Base-by-base conservation (phyloP, 2,113 vertebrate genomes). In the Sus scrofa region DNA sequence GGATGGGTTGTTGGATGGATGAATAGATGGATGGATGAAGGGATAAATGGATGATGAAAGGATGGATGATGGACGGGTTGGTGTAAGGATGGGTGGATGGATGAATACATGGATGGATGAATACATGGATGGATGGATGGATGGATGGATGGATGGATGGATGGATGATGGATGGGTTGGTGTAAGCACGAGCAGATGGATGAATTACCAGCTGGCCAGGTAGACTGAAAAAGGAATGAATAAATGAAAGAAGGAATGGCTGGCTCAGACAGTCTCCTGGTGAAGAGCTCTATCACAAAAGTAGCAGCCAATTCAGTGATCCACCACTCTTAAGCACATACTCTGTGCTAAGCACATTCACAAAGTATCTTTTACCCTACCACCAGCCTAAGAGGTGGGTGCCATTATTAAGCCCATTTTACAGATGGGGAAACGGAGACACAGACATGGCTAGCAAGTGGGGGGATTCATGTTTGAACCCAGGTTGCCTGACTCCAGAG, bases 271-370 rank as follows among this genome's bases (percentile, higher is more conserved):
- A 15, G 22, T 34, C 2, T 2, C 6, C 0, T 14, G 32, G 60
- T 54, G 50, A 89, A 12, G 24, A 68, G 3, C 70, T 52, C n/a
- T 34, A 24, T 62, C 60, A 3, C 32, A 20, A 27, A 32, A 34
- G 89, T 32, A 37, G 13, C 19, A 50, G 81, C 63, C 19, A 13
- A 0, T 14, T 8, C 5, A 4, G 5, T 27, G 67, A 14, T 7
- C 73, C 26, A 10, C 11, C 50, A 2, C 56, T 5, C 3, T 0
- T 0, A 73, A 34, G 22, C 30, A 6, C 19, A 3, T 26, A 0
- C 19, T 3, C 2, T 4, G 16, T 22, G 52, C 65, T 7, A 9
- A 56, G 2, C 44, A 2, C 12, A 13, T 20, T 30, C 16, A 62
- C 58, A 26, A 16, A 50, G 32, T 0, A 6, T 12, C 37, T 50